A percentile compares a stretch with the other conserved stretches of the same genome.
Conservation (phyloP, 2,888 invertebrate genomes). For the Calameuta filiformis region DNA sequence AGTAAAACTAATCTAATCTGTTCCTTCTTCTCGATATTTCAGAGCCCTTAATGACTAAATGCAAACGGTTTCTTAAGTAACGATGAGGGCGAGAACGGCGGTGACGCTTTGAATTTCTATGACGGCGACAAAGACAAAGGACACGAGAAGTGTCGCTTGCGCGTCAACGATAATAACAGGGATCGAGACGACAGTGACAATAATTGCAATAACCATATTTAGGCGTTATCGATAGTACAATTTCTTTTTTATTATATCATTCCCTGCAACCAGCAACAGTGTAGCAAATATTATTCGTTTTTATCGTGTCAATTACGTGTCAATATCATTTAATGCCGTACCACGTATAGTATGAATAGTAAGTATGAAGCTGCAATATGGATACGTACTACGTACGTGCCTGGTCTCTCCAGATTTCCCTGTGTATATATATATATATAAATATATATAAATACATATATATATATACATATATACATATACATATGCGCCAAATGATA, state of each 20-base stretch:
- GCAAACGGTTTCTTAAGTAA: neutral
- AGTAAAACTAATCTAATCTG: too few relatives aligned
- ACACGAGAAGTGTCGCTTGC: neutral
- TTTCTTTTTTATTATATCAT: slow-evolving; percentile 12
- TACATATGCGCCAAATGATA: too few relatives aligned
- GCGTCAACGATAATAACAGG: neutral
- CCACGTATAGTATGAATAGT: slow-evolving; percentile 5
- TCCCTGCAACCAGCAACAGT: slow-evolving; percentile 26
- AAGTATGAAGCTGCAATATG: too few relatives aligned
- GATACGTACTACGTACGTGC: too few relatives aligned
- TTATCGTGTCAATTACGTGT: neutral
- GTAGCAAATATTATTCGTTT: slow-evolving; percentile 19
- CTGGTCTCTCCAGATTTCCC: too few relatives aligned
- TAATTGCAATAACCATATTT: slow-evolving; percentile 16
- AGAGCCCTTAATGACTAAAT: too few relatives aligned
- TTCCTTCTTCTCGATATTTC: too few relatives aligned
- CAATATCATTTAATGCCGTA: neutral
- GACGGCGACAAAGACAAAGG: neutral
- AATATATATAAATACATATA: too few relatives aligned
- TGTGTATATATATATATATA: too few relatives aligned
- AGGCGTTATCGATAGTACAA: slow-evolving; percentile 8
- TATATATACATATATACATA: too few relatives aligned
- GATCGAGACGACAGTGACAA: slow-evolving; percentile 7
- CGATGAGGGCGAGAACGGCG: slow-evolving; percentile 4
- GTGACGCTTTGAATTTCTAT: neutral